Evolutionary conservation across 2,888 invertebrate species (phyloP).

Genomic region (Agelastica alni): DNA sequence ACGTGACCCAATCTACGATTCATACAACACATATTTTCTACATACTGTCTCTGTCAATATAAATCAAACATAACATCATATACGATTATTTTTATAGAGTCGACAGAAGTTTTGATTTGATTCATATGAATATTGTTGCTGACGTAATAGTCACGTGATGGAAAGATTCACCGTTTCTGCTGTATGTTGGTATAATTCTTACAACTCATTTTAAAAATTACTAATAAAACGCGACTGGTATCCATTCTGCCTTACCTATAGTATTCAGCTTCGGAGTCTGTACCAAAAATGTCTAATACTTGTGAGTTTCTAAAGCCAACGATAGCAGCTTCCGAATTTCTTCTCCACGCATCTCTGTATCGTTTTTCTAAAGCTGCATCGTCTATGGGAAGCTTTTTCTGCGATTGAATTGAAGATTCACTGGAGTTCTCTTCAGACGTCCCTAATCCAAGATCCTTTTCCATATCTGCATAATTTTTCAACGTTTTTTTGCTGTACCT

Average conservation of each 20-base stretch:
- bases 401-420: conserved; percentile 77
- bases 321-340: conserved; percentile 61
- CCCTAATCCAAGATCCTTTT: conserved; percentile 79
- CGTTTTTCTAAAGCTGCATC: conserved; percentile 63
- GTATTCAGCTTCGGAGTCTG: conserved; percentile 63
- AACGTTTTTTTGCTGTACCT: conserved; percentile 54
- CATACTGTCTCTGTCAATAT: too few species aligned
- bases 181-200: too few species aligned
- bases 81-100: too few species aligned
- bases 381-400: conserved; percentile 62
- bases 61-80: too few species aligned
- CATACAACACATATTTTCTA: too few species aligned
- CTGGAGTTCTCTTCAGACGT: conserved; percentile 86
- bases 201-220: too few species aligned
- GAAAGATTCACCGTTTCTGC: too few species aligned
- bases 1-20: too few species aligned
- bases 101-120: too few species aligned
- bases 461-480: conserved; percentile 65
- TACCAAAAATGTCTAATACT: conserved; percentile 70
- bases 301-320: conserved; percentile 68
- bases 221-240: too few species aligned
- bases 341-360: conserved; percentile 73
- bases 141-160: too few species aligned
- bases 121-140: too few species aligned
- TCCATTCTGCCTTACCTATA: conserved; percentile 55